These are phyloP conservation scores for Morinoia aosen DNA, from an alignment of 2,888 invertebrate species.

Conservation along the genomic window DNA sequence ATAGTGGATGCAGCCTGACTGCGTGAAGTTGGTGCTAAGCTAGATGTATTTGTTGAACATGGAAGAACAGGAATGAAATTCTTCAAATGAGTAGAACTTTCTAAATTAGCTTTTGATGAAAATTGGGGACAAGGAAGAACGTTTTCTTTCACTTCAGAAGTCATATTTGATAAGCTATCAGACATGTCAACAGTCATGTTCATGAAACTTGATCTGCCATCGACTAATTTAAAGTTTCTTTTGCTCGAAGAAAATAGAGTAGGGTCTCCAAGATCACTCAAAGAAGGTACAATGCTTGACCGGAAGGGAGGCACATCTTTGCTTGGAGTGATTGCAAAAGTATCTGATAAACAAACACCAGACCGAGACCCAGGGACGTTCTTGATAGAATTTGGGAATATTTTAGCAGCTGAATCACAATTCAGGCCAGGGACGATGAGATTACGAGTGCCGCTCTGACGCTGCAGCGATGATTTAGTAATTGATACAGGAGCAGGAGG, in stretches of 20 bases:
- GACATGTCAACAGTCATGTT: background rate
- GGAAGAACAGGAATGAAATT: background rate
- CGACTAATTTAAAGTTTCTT: background rate
- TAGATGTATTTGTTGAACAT: no score
- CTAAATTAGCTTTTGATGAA: background rate
- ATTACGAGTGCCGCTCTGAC: constrained; percentile 39
- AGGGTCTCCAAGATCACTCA: constrained; percentile 18
- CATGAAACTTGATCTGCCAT: background rate
- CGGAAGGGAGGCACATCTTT: background rate
- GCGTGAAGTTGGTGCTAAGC: background rate
- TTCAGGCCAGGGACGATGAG: background rate
- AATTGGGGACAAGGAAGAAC: background rate
- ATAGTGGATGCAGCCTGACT: background rate
- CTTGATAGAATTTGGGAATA: background rate
- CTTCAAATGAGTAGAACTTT: background rate
- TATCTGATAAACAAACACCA: background rate
- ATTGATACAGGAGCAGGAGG: background rate
- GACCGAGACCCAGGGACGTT: constrained; percentile 26
- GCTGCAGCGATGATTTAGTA: background rate
- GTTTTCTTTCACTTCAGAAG: background rate
- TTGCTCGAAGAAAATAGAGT: background rate
- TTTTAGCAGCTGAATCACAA: background rate
- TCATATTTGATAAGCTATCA: background rate
- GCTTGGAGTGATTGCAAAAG: background rate
- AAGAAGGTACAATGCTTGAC: background rate